phyloP scores from a whole-genome alignment of 2,797 vertebrate species.

The Adrianichthys oophorus region DNA sequence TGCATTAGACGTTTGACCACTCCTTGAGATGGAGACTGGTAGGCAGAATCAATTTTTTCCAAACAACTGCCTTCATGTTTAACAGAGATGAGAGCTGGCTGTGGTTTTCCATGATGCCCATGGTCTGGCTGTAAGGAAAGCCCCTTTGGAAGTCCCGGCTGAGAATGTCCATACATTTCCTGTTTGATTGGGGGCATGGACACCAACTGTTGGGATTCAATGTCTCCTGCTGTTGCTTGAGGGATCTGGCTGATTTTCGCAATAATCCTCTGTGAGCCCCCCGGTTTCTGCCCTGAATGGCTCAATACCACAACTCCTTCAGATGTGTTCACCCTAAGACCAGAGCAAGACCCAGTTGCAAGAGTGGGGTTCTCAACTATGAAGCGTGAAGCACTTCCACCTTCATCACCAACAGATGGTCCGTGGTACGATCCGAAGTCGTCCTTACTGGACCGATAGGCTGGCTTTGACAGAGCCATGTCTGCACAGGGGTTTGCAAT shows the following conservation, averaged over 20 bases:
- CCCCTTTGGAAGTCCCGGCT: conserved; percentile 84
- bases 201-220: conserved; percentile 95
- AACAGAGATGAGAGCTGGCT: conserved; percentile 80
- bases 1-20: conserved; percentile 87
- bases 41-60: conserved; percentile 86
- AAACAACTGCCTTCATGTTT: conserved; percentile 84
- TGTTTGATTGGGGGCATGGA: conserved; percentile 96
- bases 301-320: conserved; percentile 95
- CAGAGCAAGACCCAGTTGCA: conserved; percentile 83
- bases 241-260: conserved; percentile 99
- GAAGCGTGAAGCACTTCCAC: conserved; percentile 84
- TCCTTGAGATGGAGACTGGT: conserved; percentile 84
- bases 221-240: conserved; percentile 91
- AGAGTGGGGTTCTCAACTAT: conserved; percentile 80
- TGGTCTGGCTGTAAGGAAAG: conserved; percentile 82
- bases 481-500: conserved; percentile 80
- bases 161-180: conserved; percentile 85
- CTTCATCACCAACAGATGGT: conserved; percentile 79
- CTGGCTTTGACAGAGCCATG: conserved; percentile 81
- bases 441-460: conserved; percentile 81
- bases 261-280: conserved; percentile 92
- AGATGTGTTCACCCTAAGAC: conserved; percentile 94
- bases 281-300: conserved; percentile 95
- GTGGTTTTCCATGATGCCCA: conserved; percentile 86
- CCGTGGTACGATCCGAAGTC: conserved; percentile 87